These are phyloP conservation scores for Poecilia gillii DNA, from an alignment of 2,797 vertebrate species.

Conservation along the genomic window DNA sequence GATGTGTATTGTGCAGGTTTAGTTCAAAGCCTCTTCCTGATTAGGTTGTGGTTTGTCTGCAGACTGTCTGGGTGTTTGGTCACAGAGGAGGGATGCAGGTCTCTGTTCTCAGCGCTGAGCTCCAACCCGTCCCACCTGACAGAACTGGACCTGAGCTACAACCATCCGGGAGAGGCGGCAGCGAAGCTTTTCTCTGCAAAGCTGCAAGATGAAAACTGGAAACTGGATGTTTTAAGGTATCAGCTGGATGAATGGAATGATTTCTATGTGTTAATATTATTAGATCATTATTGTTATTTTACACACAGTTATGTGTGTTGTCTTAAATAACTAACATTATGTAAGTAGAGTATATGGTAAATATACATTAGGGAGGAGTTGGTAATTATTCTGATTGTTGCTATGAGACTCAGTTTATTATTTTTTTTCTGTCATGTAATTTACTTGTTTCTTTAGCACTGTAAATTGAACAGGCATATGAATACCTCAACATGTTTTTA, in stretches of 20 bases:
- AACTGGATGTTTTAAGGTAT: conserved; percentile 8
- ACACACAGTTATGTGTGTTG: too few relatives aligned
- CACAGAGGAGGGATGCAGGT: conserved; percentile 2
- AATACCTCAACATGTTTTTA: too few relatives aligned
- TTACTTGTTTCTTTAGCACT: too few relatives aligned
- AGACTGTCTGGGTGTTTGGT: conserved; percentile 12
- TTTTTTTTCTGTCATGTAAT: too few relatives aligned
- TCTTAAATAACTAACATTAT: too few relatives aligned
- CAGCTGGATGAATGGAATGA: not conserved
- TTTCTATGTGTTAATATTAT: not conserved
- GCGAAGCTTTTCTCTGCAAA: not conserved
- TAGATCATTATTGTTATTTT: too few relatives aligned
- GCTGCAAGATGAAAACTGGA: conserved; percentile 1
- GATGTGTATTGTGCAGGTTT: not conserved
- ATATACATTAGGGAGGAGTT: too few relatives aligned
- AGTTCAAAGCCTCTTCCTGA: not conserved
- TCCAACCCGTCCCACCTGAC: conserved; percentile 1
- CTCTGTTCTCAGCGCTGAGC: conserved; percentile 4
- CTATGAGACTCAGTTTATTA: too few relatives aligned
- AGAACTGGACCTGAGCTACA: conserved; percentile 11
- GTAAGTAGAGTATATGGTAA: too few relatives aligned
- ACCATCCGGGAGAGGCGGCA: not conserved
- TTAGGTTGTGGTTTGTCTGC: not conserved
- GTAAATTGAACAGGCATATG: too few relatives aligned
- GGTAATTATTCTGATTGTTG: too few relatives aligned